Base-by-base conservation (phyloP, 2,888 invertebrate genomes). In the Morpho deidamia region DNA sequence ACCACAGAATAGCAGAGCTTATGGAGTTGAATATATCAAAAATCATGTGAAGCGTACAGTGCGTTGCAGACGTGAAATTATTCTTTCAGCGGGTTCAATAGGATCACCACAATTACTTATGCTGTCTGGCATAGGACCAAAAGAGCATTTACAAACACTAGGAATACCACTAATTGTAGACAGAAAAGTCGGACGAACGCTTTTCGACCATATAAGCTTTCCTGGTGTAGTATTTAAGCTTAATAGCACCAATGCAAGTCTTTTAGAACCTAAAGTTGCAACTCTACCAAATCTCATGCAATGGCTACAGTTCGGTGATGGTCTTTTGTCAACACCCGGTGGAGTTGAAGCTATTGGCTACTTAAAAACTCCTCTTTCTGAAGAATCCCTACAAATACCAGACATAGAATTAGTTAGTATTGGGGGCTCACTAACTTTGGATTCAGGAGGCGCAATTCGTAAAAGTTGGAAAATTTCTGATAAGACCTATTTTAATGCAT, bases 61-160 rank as follows among this genome's bases (percentile, higher is more conserved):
- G 0, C 84, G 84, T n/a, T 95, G 94, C 7, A 91, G 90, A 41
- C 94, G 94, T 69, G 97, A 97, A 83, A 92, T 98, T 0, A 94
- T 98, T 57, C 70, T 98, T 12, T 94, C 95, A 8, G 96, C 96
- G 0, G 98, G 98, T 0, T 92, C 97, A 1, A 93, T 98, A 59
- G 96, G 95, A 67, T 95, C 96, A 0, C 97, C 98, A 0, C 97
- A 98, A 76, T 74, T 98, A 11, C 90, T 98, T n/a, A 95, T 98
- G 95, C 79, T 98, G 1, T 97, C 97, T 7, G 97, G 97, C 9
- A 74, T 92, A 10, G 92, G 92, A 0, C 92, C 92, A 0, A 76
- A 78, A 55, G 81, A 92, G 57, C 90, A 93, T 68, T 80, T 94
- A 1, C 73, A 89, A 55, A 78, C 86, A 8, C 78, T 92, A 7